Evolutionary conservation across 2,888 invertebrate genomes (phyloP), one percentile per base, ranked within the genome.

Genomic region (Achlya flavicornis): DNA sequence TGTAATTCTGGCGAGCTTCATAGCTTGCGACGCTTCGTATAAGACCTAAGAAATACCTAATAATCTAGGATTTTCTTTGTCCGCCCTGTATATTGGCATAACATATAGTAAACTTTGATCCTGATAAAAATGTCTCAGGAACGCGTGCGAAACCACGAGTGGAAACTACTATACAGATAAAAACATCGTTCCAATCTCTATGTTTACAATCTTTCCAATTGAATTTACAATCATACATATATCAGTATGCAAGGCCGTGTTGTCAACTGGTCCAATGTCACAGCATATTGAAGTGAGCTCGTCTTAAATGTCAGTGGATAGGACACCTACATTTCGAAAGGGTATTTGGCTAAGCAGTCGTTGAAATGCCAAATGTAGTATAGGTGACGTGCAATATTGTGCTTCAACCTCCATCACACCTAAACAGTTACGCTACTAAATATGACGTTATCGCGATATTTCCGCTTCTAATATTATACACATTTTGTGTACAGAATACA

Each of bases 301-400:
- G 79, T 84, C 79, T 81, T 87, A 91, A 91, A 91, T 91, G 91
- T 83, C 90, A 91, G 84, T 85, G 78, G 83, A 81, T 78, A 81
- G 78, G 74, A 78, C 80, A 72, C 78, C 75, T 74, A 77, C 69
- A 75, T 66, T 72, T 79, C 77, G 80, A 82, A 81, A 84, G 79
- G 79, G 75, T 77, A 77, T 77, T 74, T 75, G 70, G 70, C 75
- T 73, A 73, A 80, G 75, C 72, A 73, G 74, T 73, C 62, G 72
- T 78, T 74, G 62, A 78, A 84, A 81, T 81, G 78, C 68, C 76
- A 79, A 69, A 53, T 72, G 76, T 80, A 77, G 77, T 69, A 81
- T 71, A 72, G 46, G 43, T 66, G 71, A 70, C 69, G 71, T 77
- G 74, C 68, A 66, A 70, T 76, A 70, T 74, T 66, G 65, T 68